These are phyloP conservation scores for Xestia ashworthii DNA, from an alignment of 2,888 invertebrate species.

Conservation along the genomic window DNA sequence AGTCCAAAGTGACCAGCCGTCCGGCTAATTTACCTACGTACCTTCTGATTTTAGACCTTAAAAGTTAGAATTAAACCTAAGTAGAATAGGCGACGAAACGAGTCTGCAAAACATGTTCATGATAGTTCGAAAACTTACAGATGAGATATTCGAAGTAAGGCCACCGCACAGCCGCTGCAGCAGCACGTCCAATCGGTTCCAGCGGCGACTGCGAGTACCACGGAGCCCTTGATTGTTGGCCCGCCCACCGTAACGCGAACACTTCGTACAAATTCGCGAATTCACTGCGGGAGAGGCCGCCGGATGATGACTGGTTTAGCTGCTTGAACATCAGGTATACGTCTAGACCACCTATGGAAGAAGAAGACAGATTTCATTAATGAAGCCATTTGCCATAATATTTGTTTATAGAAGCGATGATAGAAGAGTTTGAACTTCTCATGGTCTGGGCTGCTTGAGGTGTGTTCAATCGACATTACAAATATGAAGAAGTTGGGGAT, in stretches of 20 bases:
- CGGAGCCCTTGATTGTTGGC: conserved; percentile 92
- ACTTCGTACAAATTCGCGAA: conserved; percentile 92
- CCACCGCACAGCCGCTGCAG: conserved; percentile 92
- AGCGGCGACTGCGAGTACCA: conserved; percentile 92
- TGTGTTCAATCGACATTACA: background rate
- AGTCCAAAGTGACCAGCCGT: background rate
- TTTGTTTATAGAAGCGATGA: background rate
- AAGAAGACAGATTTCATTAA: background rate
- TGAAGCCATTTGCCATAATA: background rate
- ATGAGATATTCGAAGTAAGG: conserved; percentile 93
- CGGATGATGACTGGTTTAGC: conserved; percentile 92
- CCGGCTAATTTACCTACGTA: background rate
- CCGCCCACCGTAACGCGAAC: conserved; percentile 93
- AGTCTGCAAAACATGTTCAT: background rate
- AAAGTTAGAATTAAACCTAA: background rate
- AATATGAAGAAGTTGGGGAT: background rate
- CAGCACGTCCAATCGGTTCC: conserved; percentile 91
- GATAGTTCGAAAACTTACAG: conserved; percentile 89
- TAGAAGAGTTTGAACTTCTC: background rate
- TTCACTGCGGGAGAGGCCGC: conserved; percentile 93
- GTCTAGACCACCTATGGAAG: conserved; percentile 91
- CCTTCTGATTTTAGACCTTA: background rate
- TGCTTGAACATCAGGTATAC: conserved; percentile 95
- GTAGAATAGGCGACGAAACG: background rate
- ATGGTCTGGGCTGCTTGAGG: background rate